Evolutionary conservation across 2,888 invertebrate species (phyloP).

Genomic region (Orthosia incerta): DNA sequence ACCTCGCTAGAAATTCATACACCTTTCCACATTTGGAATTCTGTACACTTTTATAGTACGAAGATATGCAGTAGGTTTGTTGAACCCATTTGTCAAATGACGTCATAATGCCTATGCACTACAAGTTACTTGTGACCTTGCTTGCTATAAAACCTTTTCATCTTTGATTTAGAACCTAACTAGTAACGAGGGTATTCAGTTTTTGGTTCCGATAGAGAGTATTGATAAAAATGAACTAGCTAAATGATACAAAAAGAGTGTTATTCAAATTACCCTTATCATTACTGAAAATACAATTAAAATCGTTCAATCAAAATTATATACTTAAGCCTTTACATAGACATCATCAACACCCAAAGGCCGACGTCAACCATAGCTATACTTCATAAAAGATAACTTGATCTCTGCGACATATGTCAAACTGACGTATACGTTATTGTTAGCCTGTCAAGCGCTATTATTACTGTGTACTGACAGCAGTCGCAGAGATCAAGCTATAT

Average conservation of each 20-base stretch:
- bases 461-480: too few species aligned
- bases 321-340: too few species aligned
- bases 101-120: constrained; percentile 40
- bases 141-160: constrained; percentile 4
- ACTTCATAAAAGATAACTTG: too few species aligned
- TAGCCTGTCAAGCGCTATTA: too few species aligned
- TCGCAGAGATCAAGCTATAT: too few species aligned
- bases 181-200: neutral
- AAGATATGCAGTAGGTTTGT: constrained; percentile 56
- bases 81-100: constrained; percentile 58
- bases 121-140: constrained; percentile 42
- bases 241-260: neutral
- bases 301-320: too few species aligned
- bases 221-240: neutral
- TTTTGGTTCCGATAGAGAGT: neutral
- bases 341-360: too few species aligned
- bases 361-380: too few species aligned
- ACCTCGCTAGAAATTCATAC: constrained; percentile 44
- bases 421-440: too few species aligned
- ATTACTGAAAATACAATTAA: too few species aligned
- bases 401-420: too few species aligned
- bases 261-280: too few species aligned
- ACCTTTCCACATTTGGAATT: constrained; percentile 41
- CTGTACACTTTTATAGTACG: constrained; percentile 47
- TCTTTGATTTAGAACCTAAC: neutral